Conservation (phyloP, 2,113 vertebrate species). For the Ciconia boyciana region DNA sequence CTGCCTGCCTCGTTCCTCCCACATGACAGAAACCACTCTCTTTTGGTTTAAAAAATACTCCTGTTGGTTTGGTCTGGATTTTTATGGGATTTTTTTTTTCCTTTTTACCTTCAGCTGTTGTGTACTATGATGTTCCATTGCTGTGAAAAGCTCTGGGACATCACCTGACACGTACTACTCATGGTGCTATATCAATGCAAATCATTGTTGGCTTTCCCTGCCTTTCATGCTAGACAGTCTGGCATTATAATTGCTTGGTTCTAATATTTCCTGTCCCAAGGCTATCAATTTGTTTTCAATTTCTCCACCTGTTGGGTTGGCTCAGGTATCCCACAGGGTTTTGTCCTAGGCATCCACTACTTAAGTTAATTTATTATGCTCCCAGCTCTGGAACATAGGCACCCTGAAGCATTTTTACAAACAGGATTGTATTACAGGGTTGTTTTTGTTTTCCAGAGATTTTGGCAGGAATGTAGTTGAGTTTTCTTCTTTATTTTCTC, state of each 20-base stretch:
- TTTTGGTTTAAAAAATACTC: background rate
- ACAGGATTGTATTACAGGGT: background rate
- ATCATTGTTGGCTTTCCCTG: constrained; percentile 18
- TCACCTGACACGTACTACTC: background rate
- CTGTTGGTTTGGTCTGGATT: background rate
- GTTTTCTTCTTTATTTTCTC: constrained; percentile 1
- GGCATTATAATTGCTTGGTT: constrained; percentile 43
- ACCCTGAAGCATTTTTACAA: constrained; percentile 46
- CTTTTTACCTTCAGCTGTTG: background rate
- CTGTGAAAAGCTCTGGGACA: background rate
- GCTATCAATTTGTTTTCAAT: constrained; percentile 61
- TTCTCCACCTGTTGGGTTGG: constrained; percentile 34
- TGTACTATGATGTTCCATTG: background rate
- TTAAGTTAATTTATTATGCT: constrained; percentile 57
- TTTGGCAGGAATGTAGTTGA: background rate
- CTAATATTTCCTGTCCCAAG: constrained; percentile 60
- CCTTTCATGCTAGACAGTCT: constrained; percentile 25
- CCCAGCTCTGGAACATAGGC: constrained; percentile 10
- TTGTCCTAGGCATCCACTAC: constrained; percentile 7
- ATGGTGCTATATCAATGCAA: background rate
- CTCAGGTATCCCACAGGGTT: constrained; percentile 32
- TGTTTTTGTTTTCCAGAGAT: constrained; percentile 7
- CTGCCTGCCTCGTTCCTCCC: background rate
- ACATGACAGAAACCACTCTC: background rate
- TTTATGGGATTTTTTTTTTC: background rate